Percentiles rank a stretch among this genome's conserved stretches.
These are phyloP conservation scores for Edolisoma coerulescens DNA, from an alignment of 2,113 vertebrate species.

Conservation along the genomic window DNA sequence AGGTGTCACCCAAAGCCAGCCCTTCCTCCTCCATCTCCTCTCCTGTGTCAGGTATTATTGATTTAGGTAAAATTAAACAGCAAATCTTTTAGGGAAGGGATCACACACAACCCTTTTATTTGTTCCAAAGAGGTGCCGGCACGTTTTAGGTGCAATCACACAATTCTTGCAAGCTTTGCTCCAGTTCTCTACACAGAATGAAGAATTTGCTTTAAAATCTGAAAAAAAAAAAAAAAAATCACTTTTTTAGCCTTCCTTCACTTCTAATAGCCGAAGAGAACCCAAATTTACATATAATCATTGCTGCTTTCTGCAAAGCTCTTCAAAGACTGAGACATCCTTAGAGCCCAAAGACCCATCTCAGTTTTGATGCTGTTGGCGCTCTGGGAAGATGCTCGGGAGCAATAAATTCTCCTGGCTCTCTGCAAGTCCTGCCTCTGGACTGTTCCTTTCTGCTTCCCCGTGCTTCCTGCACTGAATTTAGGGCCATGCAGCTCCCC, in stretches of 20 bases:
- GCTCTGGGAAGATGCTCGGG: not conserved
- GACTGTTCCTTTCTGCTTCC: not conserved
- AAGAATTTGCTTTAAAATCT: not conserved
- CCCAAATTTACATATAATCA: fast-evolving
- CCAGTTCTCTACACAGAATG: fast-evolving
- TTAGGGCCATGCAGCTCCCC: not conserved
- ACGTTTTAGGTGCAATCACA: not conserved
- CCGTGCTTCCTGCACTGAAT: not conserved
- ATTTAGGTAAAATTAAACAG: not conserved
- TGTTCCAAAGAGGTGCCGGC: not conserved
- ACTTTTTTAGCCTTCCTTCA: not conserved
- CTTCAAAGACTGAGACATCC: not conserved
- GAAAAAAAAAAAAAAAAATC: not conserved
- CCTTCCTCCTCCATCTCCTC: not conserved
- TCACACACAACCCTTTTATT: not conserved
- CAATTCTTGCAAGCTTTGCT: not conserved
- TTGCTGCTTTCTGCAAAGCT: not conserved
- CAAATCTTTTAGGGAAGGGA: not conserved
- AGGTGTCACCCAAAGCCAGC: not conserved
- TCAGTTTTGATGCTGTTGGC: fast-evolving
- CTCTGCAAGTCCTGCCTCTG: not conserved
- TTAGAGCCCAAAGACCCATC: fast-evolving
- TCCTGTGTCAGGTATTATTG: not conserved
- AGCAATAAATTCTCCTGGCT: not conserved
- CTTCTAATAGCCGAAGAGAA: not conserved